phyloP scores from a whole-genome alignment of 2,888 invertebrate species.

The Elmis aenea region DNA sequence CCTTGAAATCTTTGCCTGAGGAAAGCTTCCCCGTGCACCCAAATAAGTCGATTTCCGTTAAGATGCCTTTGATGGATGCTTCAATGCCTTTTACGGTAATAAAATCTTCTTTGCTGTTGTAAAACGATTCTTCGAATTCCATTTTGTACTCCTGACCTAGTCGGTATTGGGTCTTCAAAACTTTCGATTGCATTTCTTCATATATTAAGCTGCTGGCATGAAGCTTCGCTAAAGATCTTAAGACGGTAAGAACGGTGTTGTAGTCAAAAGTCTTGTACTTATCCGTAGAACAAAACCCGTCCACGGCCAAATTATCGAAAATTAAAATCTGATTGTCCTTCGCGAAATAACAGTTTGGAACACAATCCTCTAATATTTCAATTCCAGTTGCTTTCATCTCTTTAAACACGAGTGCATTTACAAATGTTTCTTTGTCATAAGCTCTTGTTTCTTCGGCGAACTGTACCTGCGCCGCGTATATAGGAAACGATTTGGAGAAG shows the following conservation, averaged over 20 bases:
- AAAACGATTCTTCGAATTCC: conserved; percentile 28
- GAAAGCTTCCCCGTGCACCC: conserved; percentile 27
- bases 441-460: background rate
- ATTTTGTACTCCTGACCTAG: conserved; percentile 32
- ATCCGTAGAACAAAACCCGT: conserved; percentile 6
- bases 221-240: conserved; percentile 37
- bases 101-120: conserved; percentile 28
- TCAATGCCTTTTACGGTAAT: conserved; percentile 27
- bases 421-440: background rate
- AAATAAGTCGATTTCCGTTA: conserved; percentile 32
- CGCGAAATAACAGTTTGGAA: conserved; percentile 15
- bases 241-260: conserved; percentile 30
- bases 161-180: conserved; percentile 13
- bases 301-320: conserved; percentile 41
- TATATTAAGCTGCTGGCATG: conserved; percentile 43
- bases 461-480: background rate
- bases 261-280: conserved; percentile 32
- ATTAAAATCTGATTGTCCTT: conserved; percentile 27
- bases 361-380: conserved; percentile 10
- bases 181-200: conserved; percentile 27
- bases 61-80: conserved; percentile 29
- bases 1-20: conserved; percentile 30
- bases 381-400: conserved; percentile 1
- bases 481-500: conserved; percentile 1
- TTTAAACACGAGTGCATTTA: background rate